Percentiles rank a stretch among this genome's conserved stretches.
These are phyloP conservation scores for Nebria ingens DNA, from an alignment of 1,140 invertebrate genomes.

Conservation along the genomic window DNA sequence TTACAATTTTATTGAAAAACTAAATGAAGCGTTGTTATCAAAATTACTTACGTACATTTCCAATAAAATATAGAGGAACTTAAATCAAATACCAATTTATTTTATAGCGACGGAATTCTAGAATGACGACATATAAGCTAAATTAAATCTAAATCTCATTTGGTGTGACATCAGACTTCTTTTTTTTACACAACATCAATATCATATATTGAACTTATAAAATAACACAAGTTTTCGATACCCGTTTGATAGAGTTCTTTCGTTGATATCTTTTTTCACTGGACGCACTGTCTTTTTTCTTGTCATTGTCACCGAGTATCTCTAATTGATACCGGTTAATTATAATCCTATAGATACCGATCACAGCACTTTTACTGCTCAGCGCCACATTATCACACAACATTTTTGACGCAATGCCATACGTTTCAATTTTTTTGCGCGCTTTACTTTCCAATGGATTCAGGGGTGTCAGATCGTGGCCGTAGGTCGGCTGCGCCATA, in stretches of 20 bases:
- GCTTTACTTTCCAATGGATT: conserved; percentile 35
- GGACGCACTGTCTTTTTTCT: not conserved
- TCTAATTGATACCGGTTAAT: conserved; percentile 32
- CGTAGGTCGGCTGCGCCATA: conserved; percentile 35
- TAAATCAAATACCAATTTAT: too few relatives aligned
- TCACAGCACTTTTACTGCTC: conserved; percentile 36
- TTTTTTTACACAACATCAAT: conserved; percentile 5
- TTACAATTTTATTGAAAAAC: too few relatives aligned
- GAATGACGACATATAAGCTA: too few relatives aligned
- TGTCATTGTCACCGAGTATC: not conserved
- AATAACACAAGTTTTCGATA: conserved; percentile 9
- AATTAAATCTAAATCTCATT: not conserved
- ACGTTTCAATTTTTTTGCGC: conserved; percentile 32
- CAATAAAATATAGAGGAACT: too few relatives aligned
- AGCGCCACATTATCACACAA: conserved; percentile 30
- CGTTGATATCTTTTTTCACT: conserved; percentile 10
- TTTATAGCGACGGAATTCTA: too few relatives aligned
- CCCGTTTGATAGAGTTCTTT: conserved; percentile 9
- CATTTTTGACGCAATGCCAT: conserved; percentile 34
- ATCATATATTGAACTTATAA: not conserved
- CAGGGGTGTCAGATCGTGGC: conserved; percentile 32
- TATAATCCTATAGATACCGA: conserved; percentile 37
- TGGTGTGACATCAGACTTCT: conserved; percentile 7
- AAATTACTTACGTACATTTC: too few relatives aligned
- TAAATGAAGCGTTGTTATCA: too few relatives aligned